Evolutionary conservation across 2,888 invertebrate species (phyloP).

Genomic region (Drepana falcataria): DNA sequence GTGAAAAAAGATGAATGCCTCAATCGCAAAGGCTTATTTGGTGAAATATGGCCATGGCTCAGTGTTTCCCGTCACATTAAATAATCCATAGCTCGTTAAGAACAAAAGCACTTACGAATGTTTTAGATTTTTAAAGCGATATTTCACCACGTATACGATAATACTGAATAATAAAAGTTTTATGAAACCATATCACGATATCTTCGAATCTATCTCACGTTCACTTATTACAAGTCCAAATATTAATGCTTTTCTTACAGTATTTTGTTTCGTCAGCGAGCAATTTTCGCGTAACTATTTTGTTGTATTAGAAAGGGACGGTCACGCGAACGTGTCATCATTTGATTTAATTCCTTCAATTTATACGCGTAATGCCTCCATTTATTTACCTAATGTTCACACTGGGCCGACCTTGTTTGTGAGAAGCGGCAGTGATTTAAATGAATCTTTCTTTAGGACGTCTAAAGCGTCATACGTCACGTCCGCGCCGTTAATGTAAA

Average conservation of each 20-base stretch:
- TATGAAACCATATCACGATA: not conserved
- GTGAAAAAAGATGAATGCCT: too few species aligned
- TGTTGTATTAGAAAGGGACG: constrained; percentile 27
- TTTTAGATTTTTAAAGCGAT: too few species aligned
- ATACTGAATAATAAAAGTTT: too few species aligned
- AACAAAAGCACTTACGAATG: too few species aligned
- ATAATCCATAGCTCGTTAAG: too few species aligned
- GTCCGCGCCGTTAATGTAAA: too few species aligned
- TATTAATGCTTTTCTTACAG: constrained; percentile 13
- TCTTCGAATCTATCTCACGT: not conserved
- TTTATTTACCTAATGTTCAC: constrained; percentile 7
- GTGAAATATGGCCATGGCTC: too few species aligned
- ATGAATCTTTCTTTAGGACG: not conserved
- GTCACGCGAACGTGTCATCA: constrained; percentile 34
- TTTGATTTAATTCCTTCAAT: constrained; percentile 19
- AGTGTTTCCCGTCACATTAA: too few species aligned
- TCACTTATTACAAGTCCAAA: constrained; percentile 6
- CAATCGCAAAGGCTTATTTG: too few species aligned
- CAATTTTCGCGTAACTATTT: constrained; percentile 27
- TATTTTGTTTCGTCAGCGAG: constrained; percentile 15
- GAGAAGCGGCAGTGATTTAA: not conserved
- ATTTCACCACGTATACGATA: too few species aligned
- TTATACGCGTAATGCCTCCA: constrained; percentile 16
- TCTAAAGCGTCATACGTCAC: too few species aligned
- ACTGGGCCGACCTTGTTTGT: not conserved